A percentile compares a stretch with the other conserved stretches of the same genome.
Conservation (phyloP, 1,140 invertebrate genomes). For the Bombus vancouverensis region DNA sequence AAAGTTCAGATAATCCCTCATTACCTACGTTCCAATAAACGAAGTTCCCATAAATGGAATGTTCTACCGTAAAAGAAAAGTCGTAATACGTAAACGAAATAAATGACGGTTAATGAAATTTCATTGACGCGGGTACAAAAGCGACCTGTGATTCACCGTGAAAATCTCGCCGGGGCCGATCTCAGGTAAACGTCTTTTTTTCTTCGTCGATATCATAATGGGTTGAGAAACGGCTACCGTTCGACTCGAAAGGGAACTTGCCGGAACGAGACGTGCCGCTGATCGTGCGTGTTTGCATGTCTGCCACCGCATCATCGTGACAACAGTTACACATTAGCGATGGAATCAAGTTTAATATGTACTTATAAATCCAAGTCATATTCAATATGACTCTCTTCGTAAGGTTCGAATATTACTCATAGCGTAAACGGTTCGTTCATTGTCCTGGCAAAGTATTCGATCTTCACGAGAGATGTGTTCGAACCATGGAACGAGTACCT, state of each 20-base stretch:
- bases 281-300: conserved; percentile 4
- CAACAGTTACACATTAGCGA: conserved; percentile 8
- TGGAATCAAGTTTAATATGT: no score
- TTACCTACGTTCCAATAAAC: no score
- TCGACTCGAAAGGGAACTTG: conserved; percentile 36
- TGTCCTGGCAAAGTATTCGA: no score
- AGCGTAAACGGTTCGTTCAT: no score
- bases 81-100: background rate
- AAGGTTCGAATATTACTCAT: no score
- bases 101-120: conserved; percentile 9
- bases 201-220: conserved; percentile 21
- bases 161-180: background rate
- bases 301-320: background rate
- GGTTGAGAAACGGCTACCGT: conserved; percentile 33
- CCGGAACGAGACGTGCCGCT: conserved; percentile 12
- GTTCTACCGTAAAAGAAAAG: background rate
- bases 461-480: no score
- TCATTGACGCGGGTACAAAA: background rate
- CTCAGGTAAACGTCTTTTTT: conserved; percentile 2
- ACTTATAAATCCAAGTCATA: no score
- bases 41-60: no score
- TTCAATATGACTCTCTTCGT: no score
- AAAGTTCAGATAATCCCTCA: no score
- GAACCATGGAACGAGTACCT: no score
- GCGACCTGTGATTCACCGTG: background rate